These are phyloP conservation scores for Ammospiza maritima DNA, from an alignment of 2,797 vertebrate genomes.

Conservation along the genomic window DNA sequence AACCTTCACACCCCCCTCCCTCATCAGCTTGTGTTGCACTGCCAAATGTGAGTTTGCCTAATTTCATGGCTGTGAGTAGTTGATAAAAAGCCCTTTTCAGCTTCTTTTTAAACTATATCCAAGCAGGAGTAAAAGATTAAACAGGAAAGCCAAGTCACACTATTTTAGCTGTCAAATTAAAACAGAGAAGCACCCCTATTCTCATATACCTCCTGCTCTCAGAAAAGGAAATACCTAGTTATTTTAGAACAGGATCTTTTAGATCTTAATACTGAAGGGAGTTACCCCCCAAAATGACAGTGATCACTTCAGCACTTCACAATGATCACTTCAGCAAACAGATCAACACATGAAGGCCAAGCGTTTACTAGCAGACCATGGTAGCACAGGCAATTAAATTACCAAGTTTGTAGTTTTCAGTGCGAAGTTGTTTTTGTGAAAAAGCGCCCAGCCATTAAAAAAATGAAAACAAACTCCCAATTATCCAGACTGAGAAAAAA, in stretches of 20 bases:
- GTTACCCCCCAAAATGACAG: background rate
- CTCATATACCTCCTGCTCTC: background rate
- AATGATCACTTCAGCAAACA: background rate
- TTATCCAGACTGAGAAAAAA: background rate
- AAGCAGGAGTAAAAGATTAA: background rate
- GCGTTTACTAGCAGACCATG: background rate
- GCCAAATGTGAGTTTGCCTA: background rate
- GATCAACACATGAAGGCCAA: background rate
- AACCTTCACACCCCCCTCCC: background rate
- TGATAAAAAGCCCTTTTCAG: background rate
- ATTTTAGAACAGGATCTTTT: background rate
- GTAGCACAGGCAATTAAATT: background rate
- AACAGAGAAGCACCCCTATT: background rate
- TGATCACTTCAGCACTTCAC: background rate
- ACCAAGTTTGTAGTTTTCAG: background rate
- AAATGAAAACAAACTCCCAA: rapidly evolving
- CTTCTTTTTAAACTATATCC: background rate
- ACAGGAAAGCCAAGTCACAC: background rate
- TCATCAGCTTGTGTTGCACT: background rate
- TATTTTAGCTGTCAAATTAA: background rate
- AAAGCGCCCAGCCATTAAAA: background rate
- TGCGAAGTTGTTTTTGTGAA: background rate
- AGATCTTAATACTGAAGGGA: background rate
- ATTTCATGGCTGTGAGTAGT: background rate
- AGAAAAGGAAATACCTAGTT: background rate